A percentile compares a stretch with the other conserved stretches of the same genome.
Conservation (phyloP, 2,888 invertebrate species). For the Drosophila kambysellisi region DNA sequence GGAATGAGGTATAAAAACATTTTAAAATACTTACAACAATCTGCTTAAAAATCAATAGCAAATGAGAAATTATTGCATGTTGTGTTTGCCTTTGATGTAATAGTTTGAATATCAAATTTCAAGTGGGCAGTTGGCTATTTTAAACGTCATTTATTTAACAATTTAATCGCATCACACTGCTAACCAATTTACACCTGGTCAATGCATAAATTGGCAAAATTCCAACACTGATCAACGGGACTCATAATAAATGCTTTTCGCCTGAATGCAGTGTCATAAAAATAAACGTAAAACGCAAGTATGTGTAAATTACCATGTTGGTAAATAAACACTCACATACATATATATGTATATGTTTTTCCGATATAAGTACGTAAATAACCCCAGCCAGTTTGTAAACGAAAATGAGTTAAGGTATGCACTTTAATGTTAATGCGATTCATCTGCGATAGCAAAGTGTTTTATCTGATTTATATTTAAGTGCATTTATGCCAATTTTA, state of each 20-base stretch:
- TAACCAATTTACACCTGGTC: slow-evolving; percentile 50
- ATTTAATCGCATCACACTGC: slow-evolving; percentile 14
- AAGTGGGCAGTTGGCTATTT: slow-evolving; percentile 5
- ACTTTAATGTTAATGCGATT: slow-evolving; percentile 73
- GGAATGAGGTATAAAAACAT: neutral
- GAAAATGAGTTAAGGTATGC: slow-evolving; percentile 70
- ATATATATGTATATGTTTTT: neutral
- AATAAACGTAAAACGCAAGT: slow-evolving; percentile 54
- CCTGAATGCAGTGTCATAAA: slow-evolving; percentile 38
- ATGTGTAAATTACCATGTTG: slow-evolving; percentile 45
- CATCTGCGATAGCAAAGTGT: slow-evolving; percentile 61
- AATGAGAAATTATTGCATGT: neutral
- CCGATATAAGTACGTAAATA: slow-evolving; percentile 24
- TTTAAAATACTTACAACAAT: neutral
- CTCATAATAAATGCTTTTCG: slow-evolving; percentile 48
- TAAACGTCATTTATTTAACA: slow-evolving; percentile 23
- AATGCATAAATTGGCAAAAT: slow-evolving; percentile 49
- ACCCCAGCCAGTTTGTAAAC: slow-evolving; percentile 21
- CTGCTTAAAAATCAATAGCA: neutral
- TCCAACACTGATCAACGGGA: slow-evolving; percentile 45
- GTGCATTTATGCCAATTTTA: slow-evolving; percentile 49
- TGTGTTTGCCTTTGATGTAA: neutral
- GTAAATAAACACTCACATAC: slow-evolving; percentile 20
- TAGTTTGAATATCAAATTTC: neutral
- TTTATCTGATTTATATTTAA: slow-evolving; percentile 74